phyloP scores from a whole-genome alignment of 1,140 invertebrate species.

The Globodera rostochiensis region DNA sequence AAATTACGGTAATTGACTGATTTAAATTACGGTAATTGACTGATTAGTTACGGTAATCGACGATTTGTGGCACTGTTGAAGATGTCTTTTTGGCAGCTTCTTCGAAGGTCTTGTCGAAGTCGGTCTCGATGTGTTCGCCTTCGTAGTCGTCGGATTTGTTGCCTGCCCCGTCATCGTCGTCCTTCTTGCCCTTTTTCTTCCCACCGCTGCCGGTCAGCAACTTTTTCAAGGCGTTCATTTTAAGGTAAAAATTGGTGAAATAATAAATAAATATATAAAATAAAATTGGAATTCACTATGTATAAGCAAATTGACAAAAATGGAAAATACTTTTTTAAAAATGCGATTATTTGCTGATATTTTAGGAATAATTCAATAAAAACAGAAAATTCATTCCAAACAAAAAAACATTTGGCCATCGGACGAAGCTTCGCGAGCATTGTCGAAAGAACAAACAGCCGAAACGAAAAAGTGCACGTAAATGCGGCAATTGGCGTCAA shows the following conservation, averaged over 20 bases:
- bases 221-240: constrained; percentile 4
- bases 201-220: background rate
- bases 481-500: background rate
- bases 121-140: background rate
- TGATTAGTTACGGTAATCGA: constrained; percentile 2
- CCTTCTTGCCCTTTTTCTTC: constrained; percentile 1
- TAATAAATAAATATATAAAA: too few species aligned
- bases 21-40: background rate
- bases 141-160: background rate
- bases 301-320: background rate
- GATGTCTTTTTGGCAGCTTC: constrained; percentile 10
- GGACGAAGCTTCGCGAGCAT: background rate
- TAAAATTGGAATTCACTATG: too few species aligned
- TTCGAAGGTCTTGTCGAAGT: constrained; percentile 14
- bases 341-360: background rate
- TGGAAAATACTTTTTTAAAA: background rate
- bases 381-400: background rate
- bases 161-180: background rate
- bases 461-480: background rate
- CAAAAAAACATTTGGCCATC: background rate
- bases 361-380: too few species aligned
- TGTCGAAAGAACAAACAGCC: background rate
- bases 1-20: too few species aligned
- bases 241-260: background rate
- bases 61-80: background rate